Conservation (phyloP, 2,113 vertebrate species). For the Ovibos moschatus region DNA sequence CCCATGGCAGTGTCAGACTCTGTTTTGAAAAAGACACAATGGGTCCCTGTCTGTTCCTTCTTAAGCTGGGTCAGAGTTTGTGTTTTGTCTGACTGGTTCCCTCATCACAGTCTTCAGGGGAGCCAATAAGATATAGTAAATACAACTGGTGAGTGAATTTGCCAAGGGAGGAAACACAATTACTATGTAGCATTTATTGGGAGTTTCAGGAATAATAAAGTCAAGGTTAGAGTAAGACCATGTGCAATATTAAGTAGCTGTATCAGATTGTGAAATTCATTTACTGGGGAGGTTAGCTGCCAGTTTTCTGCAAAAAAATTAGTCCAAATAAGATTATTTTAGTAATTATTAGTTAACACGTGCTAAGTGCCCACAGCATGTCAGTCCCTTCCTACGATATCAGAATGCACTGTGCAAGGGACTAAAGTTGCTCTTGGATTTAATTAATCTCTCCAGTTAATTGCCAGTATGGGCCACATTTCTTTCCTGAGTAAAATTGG, state of each 20-base stretch:
- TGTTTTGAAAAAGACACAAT: not conserved
- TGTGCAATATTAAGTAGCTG: slow-evolving; percentile 17
- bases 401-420: not conserved
- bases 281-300: slow-evolving; percentile 44
- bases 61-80: not conserved
- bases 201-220: slow-evolving; percentile 24
- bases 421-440: slow-evolving; percentile 55
- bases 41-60: not conserved
- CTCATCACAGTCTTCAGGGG: not conserved
- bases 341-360: slow-evolving; percentile 64
- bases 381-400: slow-evolving; percentile 3
- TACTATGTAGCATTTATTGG: not conserved
- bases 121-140: not conserved
- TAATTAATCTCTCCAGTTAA: slow-evolving; percentile 74
- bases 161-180: not conserved
- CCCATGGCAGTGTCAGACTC: not conserved
- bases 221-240: not conserved
- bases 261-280: slow-evolving; percentile 49
- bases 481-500: slow-evolving; percentile 68
- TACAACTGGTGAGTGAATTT: not conserved
- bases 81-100: not conserved
- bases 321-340: slow-evolving; percentile 51
- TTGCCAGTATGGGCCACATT: slow-evolving; percentile 66
- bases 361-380: slow-evolving; percentile 47
- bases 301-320: slow-evolving; percentile 37